Percentiles rank a stretch among this genome's conserved stretches.
phyloP scores from a whole-genome alignment of 2,888 invertebrate genomes.

The Parochlus steinenii region DNA sequence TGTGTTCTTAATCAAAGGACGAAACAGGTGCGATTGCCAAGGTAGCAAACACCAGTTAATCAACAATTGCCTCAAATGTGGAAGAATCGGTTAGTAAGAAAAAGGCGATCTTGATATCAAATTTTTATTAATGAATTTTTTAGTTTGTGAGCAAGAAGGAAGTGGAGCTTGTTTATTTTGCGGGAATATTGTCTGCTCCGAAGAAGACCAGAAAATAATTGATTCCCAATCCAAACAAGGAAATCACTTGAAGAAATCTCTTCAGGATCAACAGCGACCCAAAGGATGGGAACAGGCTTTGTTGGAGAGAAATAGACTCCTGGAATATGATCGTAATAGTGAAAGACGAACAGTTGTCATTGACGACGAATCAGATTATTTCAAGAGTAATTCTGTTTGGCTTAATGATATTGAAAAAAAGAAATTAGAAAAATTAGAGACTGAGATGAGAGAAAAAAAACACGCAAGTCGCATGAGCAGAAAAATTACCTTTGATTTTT shows the following conservation, averaged over 20 bases:
- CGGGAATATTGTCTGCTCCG: conserved; percentile 65
- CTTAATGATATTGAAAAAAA: conserved; percentile 52
- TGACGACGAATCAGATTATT: conserved; percentile 92
- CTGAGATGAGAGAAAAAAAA: conserved; percentile 46
- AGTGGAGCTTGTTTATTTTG: conserved; percentile 94
- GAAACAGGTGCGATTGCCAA: conserved; percentile 83
- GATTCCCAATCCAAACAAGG: conserved; percentile 49
- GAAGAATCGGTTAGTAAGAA: no score
- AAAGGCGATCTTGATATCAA: no score
- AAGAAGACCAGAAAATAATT: conserved; percentile 50
- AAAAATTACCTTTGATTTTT: conserved; percentile 64
- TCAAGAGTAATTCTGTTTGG: conserved; percentile 70
- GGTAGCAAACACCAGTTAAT: conserved; percentile 77
- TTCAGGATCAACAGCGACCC: conserved; percentile 42
- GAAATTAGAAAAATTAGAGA: conserved; percentile 46
- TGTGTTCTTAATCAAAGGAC: conserved; percentile 46
- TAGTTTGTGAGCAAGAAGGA: conserved; percentile 92
- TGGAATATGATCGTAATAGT: conserved; percentile 74
- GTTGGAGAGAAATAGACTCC: conserved; percentile 58
- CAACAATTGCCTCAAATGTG: conserved; percentile 87
- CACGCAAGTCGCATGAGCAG: conserved; percentile 48
- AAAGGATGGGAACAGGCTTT: conserved; percentile 53
- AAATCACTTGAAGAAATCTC: conserved; percentile 42
- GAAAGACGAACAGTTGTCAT: conserved; percentile 28
- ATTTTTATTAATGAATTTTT: no score